These are phyloP conservation scores for Dendrocincla fuliginosa DNA, from an alignment of 2,797 vertebrate genomes.

Conservation along the genomic window DNA sequence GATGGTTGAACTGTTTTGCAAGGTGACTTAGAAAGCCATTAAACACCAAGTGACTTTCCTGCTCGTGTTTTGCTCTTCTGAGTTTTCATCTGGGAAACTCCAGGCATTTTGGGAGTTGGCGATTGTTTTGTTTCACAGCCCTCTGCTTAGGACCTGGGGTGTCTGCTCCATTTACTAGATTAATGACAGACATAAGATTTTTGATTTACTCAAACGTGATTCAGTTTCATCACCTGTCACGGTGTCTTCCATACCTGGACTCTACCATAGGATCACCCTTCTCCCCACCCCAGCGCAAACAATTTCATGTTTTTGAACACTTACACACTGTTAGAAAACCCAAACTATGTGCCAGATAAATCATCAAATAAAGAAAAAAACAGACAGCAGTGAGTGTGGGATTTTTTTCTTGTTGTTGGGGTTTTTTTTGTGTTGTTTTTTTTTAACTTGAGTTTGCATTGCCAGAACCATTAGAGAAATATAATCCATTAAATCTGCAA, in stretches of 20 bases:
- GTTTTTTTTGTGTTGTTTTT: background rate
- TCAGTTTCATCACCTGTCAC: background rate
- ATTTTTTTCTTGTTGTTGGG: background rate
- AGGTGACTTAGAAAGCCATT: background rate
- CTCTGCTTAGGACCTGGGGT: background rate
- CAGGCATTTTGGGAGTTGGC: background rate
- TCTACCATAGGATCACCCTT: background rate
- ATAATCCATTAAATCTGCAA: constrained; percentile 53
- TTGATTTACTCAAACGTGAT: background rate
- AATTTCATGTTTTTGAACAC: background rate
- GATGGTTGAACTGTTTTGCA: background rate
- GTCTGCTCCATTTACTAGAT: background rate
- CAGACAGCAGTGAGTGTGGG: constrained; percentile 1
- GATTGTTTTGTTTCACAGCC: background rate
- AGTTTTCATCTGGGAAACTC: background rate
- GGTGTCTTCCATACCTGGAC: background rate
- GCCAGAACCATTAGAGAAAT: constrained; percentile 49
- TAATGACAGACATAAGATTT: background rate
- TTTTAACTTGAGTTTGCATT: constrained; percentile 15
- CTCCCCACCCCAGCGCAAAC: background rate
- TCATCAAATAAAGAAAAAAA: constrained; percentile 21
- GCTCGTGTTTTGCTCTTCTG: background rate
- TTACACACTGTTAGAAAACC: background rate
- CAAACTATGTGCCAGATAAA: background rate
- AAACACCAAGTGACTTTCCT: constrained; percentile 26